These are phyloP conservation scores for Poecilia wingei DNA, from an alignment of 2,797 vertebrate species.

Conservation along the genomic window DNA sequence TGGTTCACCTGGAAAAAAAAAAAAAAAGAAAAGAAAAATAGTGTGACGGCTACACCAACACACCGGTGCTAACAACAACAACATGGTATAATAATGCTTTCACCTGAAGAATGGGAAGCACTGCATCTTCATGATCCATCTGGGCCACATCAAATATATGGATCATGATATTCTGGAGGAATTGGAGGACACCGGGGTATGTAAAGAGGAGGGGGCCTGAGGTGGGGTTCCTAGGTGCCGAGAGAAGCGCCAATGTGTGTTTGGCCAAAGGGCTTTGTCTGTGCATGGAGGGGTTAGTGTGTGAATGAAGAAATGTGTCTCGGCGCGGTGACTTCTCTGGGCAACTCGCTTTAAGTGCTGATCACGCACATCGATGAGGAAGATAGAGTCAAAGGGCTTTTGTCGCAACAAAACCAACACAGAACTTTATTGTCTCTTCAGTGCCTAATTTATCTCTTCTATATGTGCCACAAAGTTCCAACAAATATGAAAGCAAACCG, in stretches of 20 bases:
- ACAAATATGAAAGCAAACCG: background rate
- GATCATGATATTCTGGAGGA: conserved; percentile 60
- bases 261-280: conserved; percentile 10
- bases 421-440: background rate
- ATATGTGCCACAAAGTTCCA: background rate
- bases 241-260: conserved; percentile 4
- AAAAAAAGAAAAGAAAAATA: conserved; percentile 53
- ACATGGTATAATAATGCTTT: conserved; percentile 61
- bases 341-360: background rate
- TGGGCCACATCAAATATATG: conserved; percentile 63
- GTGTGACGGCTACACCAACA: conserved; percentile 51
- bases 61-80: conserved; percentile 48
- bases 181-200: conserved; percentile 17
- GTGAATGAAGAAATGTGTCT: conserved; percentile 4
- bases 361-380: background rate
- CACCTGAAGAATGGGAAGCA: conserved; percentile 60
- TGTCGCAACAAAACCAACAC: background rate
- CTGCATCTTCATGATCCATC: conserved; percentile 68
- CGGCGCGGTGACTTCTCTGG: background rate
- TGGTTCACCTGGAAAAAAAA: conserved; percentile 53
- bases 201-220: background rate
- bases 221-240: conserved; percentile 11
- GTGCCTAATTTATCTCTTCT: background rate
- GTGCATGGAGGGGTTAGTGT: conserved; percentile 10
- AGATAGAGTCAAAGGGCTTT: background rate